Percentiles rank a stretch among this genome's conserved stretches.
These are phyloP conservation scores for Rhadinocentrus ornatus DNA, from an alignment of 2,797 vertebrate species.

Conservation along the genomic window DNA sequence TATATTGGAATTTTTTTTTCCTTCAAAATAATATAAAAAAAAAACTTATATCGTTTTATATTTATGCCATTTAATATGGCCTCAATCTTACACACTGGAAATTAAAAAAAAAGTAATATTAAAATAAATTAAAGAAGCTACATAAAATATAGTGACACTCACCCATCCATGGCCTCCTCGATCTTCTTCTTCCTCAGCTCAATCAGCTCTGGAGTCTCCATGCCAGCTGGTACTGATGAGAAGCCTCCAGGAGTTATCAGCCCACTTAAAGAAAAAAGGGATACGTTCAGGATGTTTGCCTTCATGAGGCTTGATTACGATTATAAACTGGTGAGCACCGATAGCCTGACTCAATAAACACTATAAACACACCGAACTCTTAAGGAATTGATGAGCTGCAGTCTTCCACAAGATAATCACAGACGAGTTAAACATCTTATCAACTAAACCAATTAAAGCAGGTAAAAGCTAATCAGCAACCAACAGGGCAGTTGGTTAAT, in stretches of 20 bases:
- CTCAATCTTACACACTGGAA: too few relatives aligned
- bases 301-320: not conserved
- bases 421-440: slow-evolving; percentile 9
- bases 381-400: not conserved
- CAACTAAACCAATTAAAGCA: slow-evolving; percentile 2
- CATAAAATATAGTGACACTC: slow-evolving; percentile 16
- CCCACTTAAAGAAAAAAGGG: slow-evolving; percentile 75
- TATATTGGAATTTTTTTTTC: not conserved
- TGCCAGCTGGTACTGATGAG: slow-evolving; percentile 91
- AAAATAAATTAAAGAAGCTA: not conserved
- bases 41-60: too few relatives aligned
- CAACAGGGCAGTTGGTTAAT: not conserved
- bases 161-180: slow-evolving; percentile 95
- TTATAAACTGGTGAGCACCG: not conserved
- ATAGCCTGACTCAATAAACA: not conserved
- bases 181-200: slow-evolving; percentile 97
- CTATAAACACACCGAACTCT: not conserved
- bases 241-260: slow-evolving; percentile 94
- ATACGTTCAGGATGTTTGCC: not conserved
- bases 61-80: too few relatives aligned
- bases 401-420: not conserved
- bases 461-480: slow-evolving; percentile 10
- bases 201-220: slow-evolving; percentile 95
- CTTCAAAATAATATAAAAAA: too few relatives aligned
- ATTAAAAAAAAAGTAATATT: too few relatives aligned